Evolutionary conservation across 2,113 vertebrate genomes (phyloP).

Genomic region (Pundamilia nyererei): DNA sequence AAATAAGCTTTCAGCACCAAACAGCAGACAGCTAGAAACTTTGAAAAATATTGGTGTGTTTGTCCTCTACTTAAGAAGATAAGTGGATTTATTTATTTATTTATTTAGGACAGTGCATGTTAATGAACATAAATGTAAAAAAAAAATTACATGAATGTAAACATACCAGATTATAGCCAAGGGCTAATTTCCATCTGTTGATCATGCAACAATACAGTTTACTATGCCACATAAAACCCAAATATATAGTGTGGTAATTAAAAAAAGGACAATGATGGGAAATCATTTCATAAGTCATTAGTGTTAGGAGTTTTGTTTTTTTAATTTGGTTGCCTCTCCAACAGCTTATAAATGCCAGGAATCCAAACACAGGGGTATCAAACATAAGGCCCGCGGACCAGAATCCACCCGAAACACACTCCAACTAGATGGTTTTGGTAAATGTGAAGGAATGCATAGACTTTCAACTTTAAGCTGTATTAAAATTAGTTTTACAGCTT

Average conservation of each 20-base stretch:
- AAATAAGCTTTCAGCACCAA: background rate
- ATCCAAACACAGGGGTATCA: background rate
- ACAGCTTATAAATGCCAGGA: background rate
- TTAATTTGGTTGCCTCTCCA: accelerated
- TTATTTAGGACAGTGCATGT: no score
- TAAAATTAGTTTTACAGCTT: background rate
- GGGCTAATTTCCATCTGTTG: no score
- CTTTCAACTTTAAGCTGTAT: background rate
- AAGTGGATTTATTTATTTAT: background rate
- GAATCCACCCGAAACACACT: background rate
- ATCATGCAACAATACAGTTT: background rate
- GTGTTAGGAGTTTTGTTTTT: accelerated
- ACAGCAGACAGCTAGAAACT: background rate
- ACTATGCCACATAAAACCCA: accelerated
- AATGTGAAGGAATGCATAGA: background rate
- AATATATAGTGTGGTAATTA: accelerated
- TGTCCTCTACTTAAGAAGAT: background rate
- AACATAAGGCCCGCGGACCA: background rate
- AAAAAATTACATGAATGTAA: no score
- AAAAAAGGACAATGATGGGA: background rate
- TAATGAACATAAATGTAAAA: no score
- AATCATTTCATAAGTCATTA: background rate
- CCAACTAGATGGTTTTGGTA: background rate
- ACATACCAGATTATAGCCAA: no score
- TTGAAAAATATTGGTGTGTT: background rate